Conservation (phyloP, 2,797 vertebrate species). For the Intellagama lesueurii region DNA sequence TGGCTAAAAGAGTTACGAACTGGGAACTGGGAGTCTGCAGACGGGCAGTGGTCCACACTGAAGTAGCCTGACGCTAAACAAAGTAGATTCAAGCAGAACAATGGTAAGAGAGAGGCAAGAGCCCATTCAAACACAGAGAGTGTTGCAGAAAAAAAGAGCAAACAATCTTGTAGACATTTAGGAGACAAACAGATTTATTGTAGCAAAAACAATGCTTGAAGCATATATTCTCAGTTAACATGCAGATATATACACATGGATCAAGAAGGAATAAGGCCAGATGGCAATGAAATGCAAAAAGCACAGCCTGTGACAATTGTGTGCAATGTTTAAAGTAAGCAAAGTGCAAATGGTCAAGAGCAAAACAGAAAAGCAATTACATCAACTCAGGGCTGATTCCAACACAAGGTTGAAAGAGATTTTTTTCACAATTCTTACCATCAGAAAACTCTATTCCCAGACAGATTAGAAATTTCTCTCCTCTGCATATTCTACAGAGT, state of each 20-base stretch:
- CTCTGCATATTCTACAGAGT: neutral
- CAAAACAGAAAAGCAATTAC: neutral
- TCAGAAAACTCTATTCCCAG: neutral
- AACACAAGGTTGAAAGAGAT: neutral
- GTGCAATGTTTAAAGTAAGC: neutral
- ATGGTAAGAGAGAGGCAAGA: neutral
- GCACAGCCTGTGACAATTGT: neutral
- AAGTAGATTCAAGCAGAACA: neutral
- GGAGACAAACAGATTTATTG: neutral
- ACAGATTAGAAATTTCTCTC: neutral
- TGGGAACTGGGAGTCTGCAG: neutral
- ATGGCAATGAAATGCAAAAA: neutral
- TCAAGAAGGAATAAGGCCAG: neutral
- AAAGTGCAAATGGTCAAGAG: neutral
- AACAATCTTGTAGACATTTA: neutral
- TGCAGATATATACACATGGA: neutral
- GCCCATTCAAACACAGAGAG: neutral
- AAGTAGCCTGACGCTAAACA: neutral
- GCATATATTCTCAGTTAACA: neutral
- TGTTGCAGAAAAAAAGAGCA: neutral
- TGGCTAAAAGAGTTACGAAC: neutral
- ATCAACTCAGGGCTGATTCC: neutral
- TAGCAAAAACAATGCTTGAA: neutral
- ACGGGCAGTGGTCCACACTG: neutral
- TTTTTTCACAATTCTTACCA: neutral